phyloP scores from a whole-genome alignment of 2,888 invertebrate genomes.

The Vanessa cardui region DNA sequence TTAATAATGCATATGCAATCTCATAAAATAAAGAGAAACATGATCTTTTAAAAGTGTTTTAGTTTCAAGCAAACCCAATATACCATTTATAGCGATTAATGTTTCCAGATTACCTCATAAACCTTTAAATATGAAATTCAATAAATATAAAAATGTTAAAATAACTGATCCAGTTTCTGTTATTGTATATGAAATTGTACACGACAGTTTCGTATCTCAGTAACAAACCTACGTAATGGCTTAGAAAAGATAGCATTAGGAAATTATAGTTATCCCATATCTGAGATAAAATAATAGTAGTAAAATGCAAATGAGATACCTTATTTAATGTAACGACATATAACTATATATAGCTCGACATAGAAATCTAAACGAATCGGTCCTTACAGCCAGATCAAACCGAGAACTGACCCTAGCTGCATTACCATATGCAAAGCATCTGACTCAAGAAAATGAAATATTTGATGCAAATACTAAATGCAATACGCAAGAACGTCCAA shows the following conservation, averaged over 20 bases:
- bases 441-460: conserved; percentile 30
- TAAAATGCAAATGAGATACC: conserved; percentile 20
- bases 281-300: conserved; percentile 3
- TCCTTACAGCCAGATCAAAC: conserved; percentile 34
- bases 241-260: neutral
- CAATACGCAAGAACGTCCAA: conserved; percentile 15
- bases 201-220: neutral
- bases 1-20: too few species aligned
- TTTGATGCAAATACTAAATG: conserved; percentile 27
- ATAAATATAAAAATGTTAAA: neutral
- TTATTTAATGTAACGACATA: conserved; percentile 19
- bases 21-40: too few species aligned
- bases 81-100: too few species aligned
- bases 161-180: neutral
- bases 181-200: neutral
- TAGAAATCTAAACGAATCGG: conserved; percentile 21
- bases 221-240: neutral
- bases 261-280: conserved; percentile 13
- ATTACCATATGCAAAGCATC: conserved; percentile 36
- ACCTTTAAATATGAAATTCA: neutral
- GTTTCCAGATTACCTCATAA: too few species aligned
- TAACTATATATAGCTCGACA: conserved; percentile 8
- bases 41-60: too few species aligned
- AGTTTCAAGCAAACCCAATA: too few species aligned
- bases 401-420: conserved; percentile 23